Conservation (phyloP, 35 echinoderm and acorn worm genomes). For the Nesometra sesokonis region DNA sequence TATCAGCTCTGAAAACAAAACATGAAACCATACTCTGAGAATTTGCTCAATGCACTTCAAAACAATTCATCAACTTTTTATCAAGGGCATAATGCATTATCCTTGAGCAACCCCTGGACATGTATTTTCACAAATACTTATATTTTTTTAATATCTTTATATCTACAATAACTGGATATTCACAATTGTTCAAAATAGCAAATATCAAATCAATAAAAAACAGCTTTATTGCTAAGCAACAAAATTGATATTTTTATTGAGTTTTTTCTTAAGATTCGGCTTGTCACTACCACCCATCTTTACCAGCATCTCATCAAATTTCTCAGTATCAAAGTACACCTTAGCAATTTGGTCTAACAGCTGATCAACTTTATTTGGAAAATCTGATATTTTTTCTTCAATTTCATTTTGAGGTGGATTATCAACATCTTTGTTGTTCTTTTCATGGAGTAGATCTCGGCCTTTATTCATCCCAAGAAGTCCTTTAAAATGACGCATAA, state of each 20-base stretch:
- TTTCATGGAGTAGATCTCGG: background rate
- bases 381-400: conserved; percentile 35
- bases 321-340: conserved; percentile 67
- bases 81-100: no score
- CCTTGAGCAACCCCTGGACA: no score
- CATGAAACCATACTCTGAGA: no score
- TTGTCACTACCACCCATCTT: conserved; percentile 17
- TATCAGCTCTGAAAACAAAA: no score
- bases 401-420: background rate
- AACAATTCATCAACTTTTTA: no score
- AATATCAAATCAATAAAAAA: no score
- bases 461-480: conserved; percentile 35
- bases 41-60: no score
- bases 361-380: conserved; percentile 86
- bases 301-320: conserved; percentile 49
- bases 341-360: conserved; percentile 77
- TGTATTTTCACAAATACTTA: no score
- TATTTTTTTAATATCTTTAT: no score
- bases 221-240: background rate
- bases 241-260: background rate
- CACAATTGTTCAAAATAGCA: no score
- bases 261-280: background rate
- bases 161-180: no score
- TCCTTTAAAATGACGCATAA: conserved; percentile 52
- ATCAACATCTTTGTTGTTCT: background rate